These are phyloP conservation scores for Cryptotermes secundus DNA, from an alignment of 1,140 invertebrate species.

Conservation along the genomic window DNA sequence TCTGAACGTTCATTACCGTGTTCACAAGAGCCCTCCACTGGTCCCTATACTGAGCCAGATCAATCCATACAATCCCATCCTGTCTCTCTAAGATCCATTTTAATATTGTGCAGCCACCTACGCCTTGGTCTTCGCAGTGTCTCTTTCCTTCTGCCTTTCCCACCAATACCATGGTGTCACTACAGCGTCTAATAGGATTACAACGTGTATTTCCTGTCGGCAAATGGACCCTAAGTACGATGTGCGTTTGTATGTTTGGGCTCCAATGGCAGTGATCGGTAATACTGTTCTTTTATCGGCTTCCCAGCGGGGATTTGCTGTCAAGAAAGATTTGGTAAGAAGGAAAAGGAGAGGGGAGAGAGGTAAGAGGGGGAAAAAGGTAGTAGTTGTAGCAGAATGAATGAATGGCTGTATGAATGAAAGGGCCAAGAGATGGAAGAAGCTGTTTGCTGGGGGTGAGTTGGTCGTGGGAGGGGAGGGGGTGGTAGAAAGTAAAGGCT, in stretches of 20 bases:
- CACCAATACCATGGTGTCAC: too few relatives aligned
- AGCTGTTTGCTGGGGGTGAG: too few relatives aligned
- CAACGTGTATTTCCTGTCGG: neutral
- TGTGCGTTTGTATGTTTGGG: neutral
- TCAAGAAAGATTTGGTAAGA: neutral
- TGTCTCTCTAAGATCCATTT: too few relatives aligned
- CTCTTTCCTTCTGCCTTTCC: too few relatives aligned
- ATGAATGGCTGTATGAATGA: slow-evolving; percentile 8
- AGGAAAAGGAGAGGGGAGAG: neutral
- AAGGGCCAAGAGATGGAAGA: neutral
- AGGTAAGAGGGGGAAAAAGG: neutral
- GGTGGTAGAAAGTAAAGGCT: neutral
- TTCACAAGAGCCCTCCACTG: too few relatives aligned
- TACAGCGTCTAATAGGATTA: neutral
- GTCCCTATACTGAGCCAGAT: too few relatives aligned
- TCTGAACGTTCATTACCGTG: too few relatives aligned
- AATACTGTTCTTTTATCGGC: neutral
- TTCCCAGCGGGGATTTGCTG: neutral
- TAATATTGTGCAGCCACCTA: too few relatives aligned
- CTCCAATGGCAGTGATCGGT: neutral
- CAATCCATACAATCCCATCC: too few relatives aligned
- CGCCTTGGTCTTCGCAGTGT: too few relatives aligned
- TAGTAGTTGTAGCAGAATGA: neutral
- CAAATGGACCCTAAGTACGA: neutral
- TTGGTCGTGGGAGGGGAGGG: too few relatives aligned